Base-by-base conservation (phyloP, 2,113 vertebrate genomes). In the Mesoclemmys tuberculata region DNA sequence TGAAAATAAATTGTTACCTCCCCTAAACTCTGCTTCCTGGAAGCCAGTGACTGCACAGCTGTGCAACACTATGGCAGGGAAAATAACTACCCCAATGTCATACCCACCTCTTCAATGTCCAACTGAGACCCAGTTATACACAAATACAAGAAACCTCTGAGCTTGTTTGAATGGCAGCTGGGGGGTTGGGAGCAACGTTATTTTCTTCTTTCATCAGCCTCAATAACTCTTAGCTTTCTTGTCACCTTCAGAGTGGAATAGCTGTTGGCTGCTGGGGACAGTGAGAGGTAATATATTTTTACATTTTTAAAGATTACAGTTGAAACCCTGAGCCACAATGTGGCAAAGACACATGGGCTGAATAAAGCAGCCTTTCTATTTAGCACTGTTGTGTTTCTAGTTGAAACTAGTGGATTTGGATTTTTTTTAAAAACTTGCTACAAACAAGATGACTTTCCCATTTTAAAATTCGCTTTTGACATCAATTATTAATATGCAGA, bases 361-460 rank as follows among this genome's bases (percentile, higher is more conserved):
- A 82, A 31, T 1, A 1, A 49, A 31, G 0, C 0, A 0, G 35
- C 2, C 44, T 35, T 0, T 14, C 3, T 1, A 5, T 0, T 85
- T 79, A 22, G 49, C 46, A 2, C 84, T 8, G 51, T 56, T 9
- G 46, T 64, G 44, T 51, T 38, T 29, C 6, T 6, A 24, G 44
- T 82, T 46, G 54, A 61, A 88, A 61, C 51, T 31, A 52, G 35
- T 52, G 22, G 1, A 14, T 13, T 77, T 71, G 81, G 56, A 4
- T 18, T 24, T 82, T 52, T 77, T 83, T 54, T 5, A 0, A 88
- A 85, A 9, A 56, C 31, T 7, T n/a, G 27, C 64, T 1, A 11
- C 49, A 71, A 94, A 55, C 92, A 96, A 97, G 96, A 97, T 97
- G 98, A 96, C 93, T 95, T 87, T 12, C 14, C 7, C 89, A 3